Evolutionary conservation across 2,888 invertebrate genomes (phyloP).

Genomic region (Cataglyphis albicans): DNA sequence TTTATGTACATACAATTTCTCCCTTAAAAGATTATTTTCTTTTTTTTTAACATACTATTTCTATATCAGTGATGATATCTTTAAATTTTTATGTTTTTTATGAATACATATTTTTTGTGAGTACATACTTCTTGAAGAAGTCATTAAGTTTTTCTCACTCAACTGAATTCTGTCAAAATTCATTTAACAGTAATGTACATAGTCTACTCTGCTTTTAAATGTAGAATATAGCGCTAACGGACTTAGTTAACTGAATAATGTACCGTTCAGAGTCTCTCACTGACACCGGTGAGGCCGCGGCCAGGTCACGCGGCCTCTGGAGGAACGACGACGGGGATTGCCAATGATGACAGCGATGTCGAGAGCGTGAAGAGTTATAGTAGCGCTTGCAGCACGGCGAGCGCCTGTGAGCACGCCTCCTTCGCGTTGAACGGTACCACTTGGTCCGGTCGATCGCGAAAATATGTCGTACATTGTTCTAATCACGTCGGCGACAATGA

Average conservation of each 20-base stretch:
- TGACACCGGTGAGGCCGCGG: slow-evolving; percentile 84
- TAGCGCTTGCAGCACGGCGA: slow-evolving; percentile 91
- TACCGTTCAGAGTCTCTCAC: slow-evolving; percentile 81
- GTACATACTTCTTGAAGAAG: neutral
- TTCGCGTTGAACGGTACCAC: slow-evolving; percentile 90
- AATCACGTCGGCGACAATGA: slow-evolving; percentile 92
- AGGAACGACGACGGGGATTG: slow-evolving; percentile 82
- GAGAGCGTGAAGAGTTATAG: slow-evolving; percentile 93
- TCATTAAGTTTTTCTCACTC: neutral
- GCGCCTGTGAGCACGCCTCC: slow-evolving; percentile 93
- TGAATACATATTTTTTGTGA: neutral
- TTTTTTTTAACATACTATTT: neutral
- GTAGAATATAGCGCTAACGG: slow-evolving; percentile 26
- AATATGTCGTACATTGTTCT: slow-evolving; percentile 95
- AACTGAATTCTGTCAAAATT: slow-evolving; percentile 8
- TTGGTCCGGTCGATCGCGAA: slow-evolving; percentile 87
- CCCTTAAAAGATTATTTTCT: too few relatives aligned
- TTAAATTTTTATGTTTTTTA: neutral
- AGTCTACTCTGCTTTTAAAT: slow-evolving; percentile 29
- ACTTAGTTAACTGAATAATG: slow-evolving; percentile 8
- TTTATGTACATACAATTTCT: too few relatives aligned
- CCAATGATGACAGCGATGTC: slow-evolving; percentile 89
- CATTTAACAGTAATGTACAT: neutral
- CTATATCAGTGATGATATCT: neutral
- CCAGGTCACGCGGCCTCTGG: slow-evolving; percentile 82